Conservation (phyloP, 1,140 invertebrate species). For the Tribolium madens region DNA sequence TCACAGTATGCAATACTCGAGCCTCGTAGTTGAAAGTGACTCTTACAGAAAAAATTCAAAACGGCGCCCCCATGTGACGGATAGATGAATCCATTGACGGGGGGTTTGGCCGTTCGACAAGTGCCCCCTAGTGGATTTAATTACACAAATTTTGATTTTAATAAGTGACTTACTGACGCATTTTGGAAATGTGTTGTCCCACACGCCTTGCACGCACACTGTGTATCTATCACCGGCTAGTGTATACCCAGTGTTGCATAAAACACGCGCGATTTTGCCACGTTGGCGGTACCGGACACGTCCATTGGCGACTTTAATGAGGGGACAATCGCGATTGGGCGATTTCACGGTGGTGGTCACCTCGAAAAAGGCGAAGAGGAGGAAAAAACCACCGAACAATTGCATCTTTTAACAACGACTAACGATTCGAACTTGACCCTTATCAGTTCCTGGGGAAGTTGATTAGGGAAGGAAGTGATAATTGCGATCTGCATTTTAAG, state of each 20-base stretch:
- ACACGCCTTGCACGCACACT: conserved; percentile 57
- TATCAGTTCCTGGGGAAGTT: conserved; percentile 43
- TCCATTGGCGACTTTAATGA: conserved; percentile 41
- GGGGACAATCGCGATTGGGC: not conserved
- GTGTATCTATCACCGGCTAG: conserved; percentile 60
- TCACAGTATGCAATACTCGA: conserved; percentile 73
- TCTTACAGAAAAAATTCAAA: conserved; percentile 74
- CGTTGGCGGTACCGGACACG: conserved; percentile 53
- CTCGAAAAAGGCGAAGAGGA: not conserved
- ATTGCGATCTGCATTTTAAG: conserved; percentile 21
- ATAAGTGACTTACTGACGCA: conserved; percentile 61
- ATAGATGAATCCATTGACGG: conserved; percentile 69
- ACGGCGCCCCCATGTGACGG: conserved; percentile 69
- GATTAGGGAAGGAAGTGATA: conserved; percentile 27
- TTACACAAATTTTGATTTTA: not conserved
- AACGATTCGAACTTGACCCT: conserved; percentile 31
- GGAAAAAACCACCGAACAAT: not conserved
- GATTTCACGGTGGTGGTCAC: not conserved
- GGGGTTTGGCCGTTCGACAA: conserved; percentile 48
- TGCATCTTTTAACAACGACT: not conserved
- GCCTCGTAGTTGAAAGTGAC: conserved; percentile 71
- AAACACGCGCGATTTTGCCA: conserved; percentile 56
- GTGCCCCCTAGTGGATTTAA: conserved; percentile 43
- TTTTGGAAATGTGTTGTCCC: conserved; percentile 57
- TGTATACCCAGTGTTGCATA: conserved; percentile 58